Conservation (phyloP, 2,113 vertebrate genomes). For the Variabilichromis moorii region DNA sequence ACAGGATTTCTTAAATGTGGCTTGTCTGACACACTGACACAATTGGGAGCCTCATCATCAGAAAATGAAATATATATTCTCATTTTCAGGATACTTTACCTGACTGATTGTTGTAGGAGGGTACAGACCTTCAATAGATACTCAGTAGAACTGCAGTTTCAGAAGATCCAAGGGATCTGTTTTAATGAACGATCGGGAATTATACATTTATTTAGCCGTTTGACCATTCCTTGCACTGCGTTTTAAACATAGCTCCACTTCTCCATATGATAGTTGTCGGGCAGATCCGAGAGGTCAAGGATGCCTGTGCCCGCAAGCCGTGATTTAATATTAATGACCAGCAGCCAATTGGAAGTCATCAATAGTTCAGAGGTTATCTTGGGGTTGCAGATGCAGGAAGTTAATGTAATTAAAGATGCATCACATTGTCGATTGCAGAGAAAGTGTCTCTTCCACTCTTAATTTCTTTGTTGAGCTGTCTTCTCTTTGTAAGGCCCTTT, state of each 20-base stretch:
- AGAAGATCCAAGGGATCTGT: not conserved
- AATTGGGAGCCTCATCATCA: not conserved
- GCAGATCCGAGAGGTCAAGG: conserved; percentile 62
- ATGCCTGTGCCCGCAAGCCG: conserved; percentile 45
- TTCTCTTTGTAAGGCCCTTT: not conserved
- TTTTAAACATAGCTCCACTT: not conserved
- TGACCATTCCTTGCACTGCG: not conserved
- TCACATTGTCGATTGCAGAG: conserved; percentile 30
- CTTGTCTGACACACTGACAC: not conserved
- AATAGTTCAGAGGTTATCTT: conserved; percentile 70
- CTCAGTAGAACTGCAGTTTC: not conserved
- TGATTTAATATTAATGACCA: conserved; percentile 70
- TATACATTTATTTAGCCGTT: conserved; percentile 10
- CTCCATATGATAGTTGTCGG: conserved; percentile 5
- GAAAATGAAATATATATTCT: not conserved
- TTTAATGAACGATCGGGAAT: not conserved
- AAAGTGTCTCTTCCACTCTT: conserved; percentile 3
- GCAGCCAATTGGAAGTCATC: conserved; percentile 47
- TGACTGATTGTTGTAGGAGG: conserved; percentile 1
- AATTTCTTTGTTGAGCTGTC: not conserved
- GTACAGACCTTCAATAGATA: not conserved
- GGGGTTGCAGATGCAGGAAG: conserved; percentile 57
- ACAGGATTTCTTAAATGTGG: not conserved
- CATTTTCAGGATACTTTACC: not conserved
- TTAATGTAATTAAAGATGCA: conserved; percentile 69